Base-by-base conservation (phyloP, 2,113 vertebrate species). In the Corythornis vintsioides region DNA sequence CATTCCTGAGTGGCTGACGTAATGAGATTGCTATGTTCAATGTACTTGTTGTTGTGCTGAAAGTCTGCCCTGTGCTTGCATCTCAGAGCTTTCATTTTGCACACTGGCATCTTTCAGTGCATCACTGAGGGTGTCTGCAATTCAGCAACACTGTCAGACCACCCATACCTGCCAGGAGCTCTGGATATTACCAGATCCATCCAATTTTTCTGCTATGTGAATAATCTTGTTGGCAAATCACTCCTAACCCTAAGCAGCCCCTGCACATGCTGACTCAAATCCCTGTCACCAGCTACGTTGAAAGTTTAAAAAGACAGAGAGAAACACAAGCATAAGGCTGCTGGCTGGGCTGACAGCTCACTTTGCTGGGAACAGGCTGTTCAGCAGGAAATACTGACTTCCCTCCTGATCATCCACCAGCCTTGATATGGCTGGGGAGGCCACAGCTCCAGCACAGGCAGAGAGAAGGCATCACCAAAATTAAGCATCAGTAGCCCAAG, bases 271-370 rank as follows among this genome's bases (percentile, higher is more conserved):
- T 1, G 0, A 29, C 26, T 64, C 12, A 13, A 67, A 45, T 66
- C 57, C 50, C n/a, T 52, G 25, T 33, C 12, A 1, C 42, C 29
- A 33, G 25, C 31, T 53, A 47, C 1, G 1, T 18, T 1, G 2
- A 21, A 81, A 70, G 59, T 14, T 24, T 53, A 78, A 45, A 25
- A 31, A 48, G 21, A 15, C 21, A 38, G 35, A 56, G n/a, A 59
- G 42, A 43, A 71, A 59, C 1, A 1, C 1, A 1, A 70, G 53
- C 13, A n/a, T 1, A 3, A 2, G 5, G 45, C 0, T 1, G 35
- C 42, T 15, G 67, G 40, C 26, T 13, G 38, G 20, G 40, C 38
- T 79, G 83, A n/a, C 21, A 72, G 76, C 42, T 79, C n/a, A 19
- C 28, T 57, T 38, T 52, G 19, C 11, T 4, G 5, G 67, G 64